Conservation (phyloP, 1,140 invertebrate species). For the Pseudachorutes palmiensis region DNA sequence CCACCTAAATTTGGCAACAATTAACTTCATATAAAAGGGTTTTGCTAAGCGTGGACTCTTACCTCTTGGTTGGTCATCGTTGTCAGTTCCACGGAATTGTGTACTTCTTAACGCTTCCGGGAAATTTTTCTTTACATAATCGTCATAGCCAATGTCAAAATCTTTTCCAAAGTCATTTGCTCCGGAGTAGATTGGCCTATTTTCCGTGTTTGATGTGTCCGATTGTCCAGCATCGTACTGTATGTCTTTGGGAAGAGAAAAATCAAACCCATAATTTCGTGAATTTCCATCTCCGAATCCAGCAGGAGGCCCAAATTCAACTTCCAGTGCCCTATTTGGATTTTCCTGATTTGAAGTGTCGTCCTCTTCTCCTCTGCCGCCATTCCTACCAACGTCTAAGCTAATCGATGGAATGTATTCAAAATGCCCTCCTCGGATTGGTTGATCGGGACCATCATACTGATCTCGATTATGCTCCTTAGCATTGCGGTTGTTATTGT, state of each 20-base stretch:
- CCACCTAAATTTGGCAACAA: no score
- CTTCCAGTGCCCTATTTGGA: conserved; percentile 13
- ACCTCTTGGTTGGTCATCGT: conserved; percentile 1
- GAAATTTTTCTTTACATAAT: conserved; percentile 34
- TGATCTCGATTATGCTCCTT: conserved; percentile 11
- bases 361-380: conserved; percentile 7
- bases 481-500: not conserved
- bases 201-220: conserved; percentile 18
- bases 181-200: conserved; percentile 14
- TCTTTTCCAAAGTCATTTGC: conserved; percentile 11
- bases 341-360: conserved; percentile 3
- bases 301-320: conserved; percentile 29
- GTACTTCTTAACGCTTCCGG: conserved; percentile 17
- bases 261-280: conserved; percentile 26
- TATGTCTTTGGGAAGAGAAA: conserved; percentile 33
- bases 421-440: not conserved
- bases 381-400: not conserved
- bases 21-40: no score
- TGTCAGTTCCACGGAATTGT: not conserved
- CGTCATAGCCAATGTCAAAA: conserved; percentile 33
- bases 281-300: conserved; percentile 22
- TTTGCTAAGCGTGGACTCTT: no score
- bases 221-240: conserved; percentile 27
- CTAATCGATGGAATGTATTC: not conserved
- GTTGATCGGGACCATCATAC: conserved; percentile 15